phyloP scores from a whole-genome alignment of 1,140 invertebrate genomes.

The Apocrypta bakeri region DNA sequence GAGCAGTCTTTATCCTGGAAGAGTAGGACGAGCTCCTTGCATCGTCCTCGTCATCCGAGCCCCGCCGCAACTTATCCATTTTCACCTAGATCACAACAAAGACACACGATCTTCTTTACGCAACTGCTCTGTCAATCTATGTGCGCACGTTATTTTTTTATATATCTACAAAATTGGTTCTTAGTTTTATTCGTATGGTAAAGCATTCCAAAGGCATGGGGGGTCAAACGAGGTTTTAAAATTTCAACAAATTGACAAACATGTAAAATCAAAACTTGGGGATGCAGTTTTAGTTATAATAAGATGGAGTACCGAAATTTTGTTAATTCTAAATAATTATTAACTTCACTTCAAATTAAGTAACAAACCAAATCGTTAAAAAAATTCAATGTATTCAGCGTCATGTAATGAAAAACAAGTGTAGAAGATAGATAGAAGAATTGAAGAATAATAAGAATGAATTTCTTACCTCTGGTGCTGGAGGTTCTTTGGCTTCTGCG shows the following conservation, averaged over 20 bases:
- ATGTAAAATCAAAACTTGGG: neutral
- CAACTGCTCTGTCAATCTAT: constrained; percentile 35
- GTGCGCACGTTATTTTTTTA: constrained; percentile 17
- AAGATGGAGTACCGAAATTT: neutral
- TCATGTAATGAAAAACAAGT: constrained; percentile 6
- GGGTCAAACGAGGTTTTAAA: neutral
- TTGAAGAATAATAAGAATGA: neutral
- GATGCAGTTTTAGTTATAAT: neutral
- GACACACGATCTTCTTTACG: constrained; percentile 57
- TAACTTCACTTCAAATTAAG: neutral
- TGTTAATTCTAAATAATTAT: neutral
- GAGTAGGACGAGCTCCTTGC: constrained; percentile 70
- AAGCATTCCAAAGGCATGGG: neutral
- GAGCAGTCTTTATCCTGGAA: constrained; percentile 66
- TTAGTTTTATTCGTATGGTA: neutral
- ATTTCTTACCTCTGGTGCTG: constrained; percentile 72
- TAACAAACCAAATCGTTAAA: neutral
- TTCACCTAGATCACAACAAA: constrained; percentile 74
- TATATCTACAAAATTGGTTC: neutral
- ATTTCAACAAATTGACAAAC: neutral
- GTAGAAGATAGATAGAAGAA: neutral
- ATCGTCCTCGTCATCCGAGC: constrained; percentile 69
- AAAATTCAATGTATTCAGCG: constrained; percentile 1
- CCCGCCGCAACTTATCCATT: constrained; percentile 71
- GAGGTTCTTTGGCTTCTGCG: constrained; percentile 72